Percentiles rank a stretch among this genome's conserved stretches.
phyloP scores from a whole-genome alignment of 1,140 invertebrate species.

The Drepana arcuata region DNA sequence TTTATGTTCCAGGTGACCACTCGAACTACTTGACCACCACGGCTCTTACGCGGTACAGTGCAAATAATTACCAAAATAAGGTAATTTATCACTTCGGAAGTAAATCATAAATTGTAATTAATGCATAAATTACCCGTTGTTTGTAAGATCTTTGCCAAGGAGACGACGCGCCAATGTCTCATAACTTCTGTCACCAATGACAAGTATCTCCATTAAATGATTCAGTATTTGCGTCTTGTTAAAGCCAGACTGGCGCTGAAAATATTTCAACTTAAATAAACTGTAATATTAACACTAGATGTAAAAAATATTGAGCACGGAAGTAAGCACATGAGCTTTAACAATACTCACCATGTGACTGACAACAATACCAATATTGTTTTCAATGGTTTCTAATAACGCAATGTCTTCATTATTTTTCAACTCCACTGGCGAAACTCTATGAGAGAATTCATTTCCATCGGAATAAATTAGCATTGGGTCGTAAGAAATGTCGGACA shows the following conservation, averaged over 20 bases:
- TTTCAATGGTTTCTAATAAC: constrained; percentile 46
- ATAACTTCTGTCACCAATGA: constrained; percentile 43
- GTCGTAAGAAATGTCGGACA: constrained; percentile 32
- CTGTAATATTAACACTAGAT: constrained; percentile 5
- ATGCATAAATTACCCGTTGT: constrained; percentile 27
- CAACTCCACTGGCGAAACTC: constrained; percentile 1
- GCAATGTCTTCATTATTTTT: constrained; percentile 20
- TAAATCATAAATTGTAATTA: constrained; percentile 10
- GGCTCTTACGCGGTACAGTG: too few species aligned
- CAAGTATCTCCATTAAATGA: constrained; percentile 46
- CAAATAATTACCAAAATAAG: too few species aligned
- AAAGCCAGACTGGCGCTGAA: constrained; percentile 46
- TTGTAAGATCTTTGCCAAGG: constrained; percentile 16
- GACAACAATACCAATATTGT: constrained; percentile 33
- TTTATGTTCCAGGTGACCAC: too few species aligned
- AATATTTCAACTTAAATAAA: constrained; percentile 24
- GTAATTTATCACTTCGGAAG: too few species aligned
- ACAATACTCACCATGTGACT: constrained; percentile 40
- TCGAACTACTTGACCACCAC: too few species aligned
- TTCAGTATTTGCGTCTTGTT: constrained; percentile 50
- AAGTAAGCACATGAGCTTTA: background rate
- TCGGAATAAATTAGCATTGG: constrained; percentile 57
- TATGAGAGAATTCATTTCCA: constrained; percentile 40
- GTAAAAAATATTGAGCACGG: background rate
- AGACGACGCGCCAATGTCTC: constrained; percentile 32